A percentile compares a stretch with the other conserved stretches of the same genome.
Conservation (phyloP, 1,140 invertebrate genomes). For the Neodiprion pinetum region DNA sequence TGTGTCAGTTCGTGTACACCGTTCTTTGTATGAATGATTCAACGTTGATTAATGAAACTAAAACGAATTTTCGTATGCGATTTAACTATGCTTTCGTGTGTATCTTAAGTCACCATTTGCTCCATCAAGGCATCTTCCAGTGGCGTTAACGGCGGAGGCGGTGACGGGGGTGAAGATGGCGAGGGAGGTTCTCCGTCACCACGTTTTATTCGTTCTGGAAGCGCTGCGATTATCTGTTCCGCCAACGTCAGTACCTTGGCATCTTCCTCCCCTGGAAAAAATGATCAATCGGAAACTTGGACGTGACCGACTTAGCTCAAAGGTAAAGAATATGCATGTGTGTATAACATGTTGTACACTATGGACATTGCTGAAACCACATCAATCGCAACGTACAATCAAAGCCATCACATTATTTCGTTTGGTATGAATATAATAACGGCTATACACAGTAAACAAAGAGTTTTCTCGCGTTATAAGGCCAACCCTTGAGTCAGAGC, state of each 20-base stretch:
- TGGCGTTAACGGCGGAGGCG: slow-evolving; percentile 51
- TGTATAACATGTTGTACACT: no score
- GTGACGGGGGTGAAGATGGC: slow-evolving; percentile 52
- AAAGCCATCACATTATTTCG: background rate
- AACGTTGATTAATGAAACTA: no score
- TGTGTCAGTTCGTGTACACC: no score
- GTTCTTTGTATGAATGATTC: no score
- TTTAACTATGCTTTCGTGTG: background rate
- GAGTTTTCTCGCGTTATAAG: no score
- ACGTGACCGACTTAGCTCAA: background rate
- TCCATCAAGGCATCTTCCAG: slow-evolving; percentile 59
- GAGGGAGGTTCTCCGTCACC: slow-evolving; percentile 55
- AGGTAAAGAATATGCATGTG: no score
- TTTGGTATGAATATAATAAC: background rate
- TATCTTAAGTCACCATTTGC: slow-evolving; percentile 50
- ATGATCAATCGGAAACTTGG: slow-evolving; percentile 35
- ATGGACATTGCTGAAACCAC: background rate
- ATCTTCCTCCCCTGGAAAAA: slow-evolving; percentile 87
- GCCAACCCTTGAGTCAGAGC: no score
- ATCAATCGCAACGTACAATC: slow-evolving; percentile 1
- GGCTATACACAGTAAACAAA: background rate
- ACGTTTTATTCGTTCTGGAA: slow-evolving; percentile 94
- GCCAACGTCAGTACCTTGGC: slow-evolving; percentile 91
- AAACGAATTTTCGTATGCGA: no score
- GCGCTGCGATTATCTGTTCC: slow-evolving; percentile 96